These are phyloP conservation scores for Rhabdomys pumilio DNA, from an alignment of 2,797 vertebrate species.

Conservation along the genomic window DNA sequence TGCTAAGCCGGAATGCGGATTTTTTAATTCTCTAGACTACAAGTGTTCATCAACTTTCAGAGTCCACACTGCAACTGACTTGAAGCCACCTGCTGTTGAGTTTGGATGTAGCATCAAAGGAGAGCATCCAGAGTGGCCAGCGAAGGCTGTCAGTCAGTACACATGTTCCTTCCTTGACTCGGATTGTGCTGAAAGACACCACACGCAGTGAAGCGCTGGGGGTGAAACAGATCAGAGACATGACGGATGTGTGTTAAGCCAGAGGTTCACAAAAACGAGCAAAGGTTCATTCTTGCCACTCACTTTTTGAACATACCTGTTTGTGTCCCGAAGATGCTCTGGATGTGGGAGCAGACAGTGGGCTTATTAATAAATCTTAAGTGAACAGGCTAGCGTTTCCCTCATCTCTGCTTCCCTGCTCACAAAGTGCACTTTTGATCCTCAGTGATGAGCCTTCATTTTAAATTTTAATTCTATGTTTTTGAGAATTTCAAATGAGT, in stretches of 20 bases:
- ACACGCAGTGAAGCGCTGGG: neutral
- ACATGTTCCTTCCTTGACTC: neutral
- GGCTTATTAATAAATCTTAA: neutral
- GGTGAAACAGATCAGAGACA: neutral
- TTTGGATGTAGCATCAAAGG: conserved; percentile 57
- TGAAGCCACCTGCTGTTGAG: neutral
- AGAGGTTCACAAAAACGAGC: neutral
- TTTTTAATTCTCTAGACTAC: neutral
- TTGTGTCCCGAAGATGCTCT: conserved; percentile 41
- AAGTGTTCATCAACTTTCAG: neutral
- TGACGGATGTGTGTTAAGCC: neutral
- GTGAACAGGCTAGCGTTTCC: neutral
- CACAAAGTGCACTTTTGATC: neutral
- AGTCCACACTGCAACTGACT: neutral
- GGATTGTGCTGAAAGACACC: neutral
- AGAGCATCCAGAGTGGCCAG: neutral
- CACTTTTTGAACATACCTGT: conserved; percentile 33
- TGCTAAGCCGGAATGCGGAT: neutral
- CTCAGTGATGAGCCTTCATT: neutral
- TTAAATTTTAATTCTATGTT: neutral
- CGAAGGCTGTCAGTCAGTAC: neutral
- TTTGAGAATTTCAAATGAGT: neutral
- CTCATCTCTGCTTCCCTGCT: neutral
- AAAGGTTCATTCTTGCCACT: neutral
- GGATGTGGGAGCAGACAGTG: neutral